Conservation (phyloP, 2,888 invertebrate genomes). For the Cephus nigrinus region DNA sequence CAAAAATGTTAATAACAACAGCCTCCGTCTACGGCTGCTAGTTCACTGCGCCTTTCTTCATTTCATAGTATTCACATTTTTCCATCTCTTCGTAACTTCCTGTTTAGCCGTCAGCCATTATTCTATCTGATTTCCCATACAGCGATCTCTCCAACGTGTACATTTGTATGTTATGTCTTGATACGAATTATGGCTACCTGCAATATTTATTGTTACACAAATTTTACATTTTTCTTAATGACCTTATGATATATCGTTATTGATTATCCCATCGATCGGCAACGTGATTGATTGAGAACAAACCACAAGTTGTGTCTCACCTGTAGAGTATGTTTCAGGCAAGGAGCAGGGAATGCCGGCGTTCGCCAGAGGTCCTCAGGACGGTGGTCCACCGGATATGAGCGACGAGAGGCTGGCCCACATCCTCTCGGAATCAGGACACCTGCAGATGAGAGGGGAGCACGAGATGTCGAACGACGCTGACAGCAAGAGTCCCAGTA, state of each 20-base stretch:
- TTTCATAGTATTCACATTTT: too few species aligned
- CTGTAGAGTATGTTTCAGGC: slow-evolving; percentile 72
- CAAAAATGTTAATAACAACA: slow-evolving; percentile 34
- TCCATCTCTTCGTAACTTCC: too few species aligned
- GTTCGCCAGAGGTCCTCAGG: slow-evolving; percentile 75
- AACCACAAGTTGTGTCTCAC: slow-evolving; percentile 66
- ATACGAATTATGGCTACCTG: too few species aligned
- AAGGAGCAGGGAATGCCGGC: slow-evolving; percentile 86
- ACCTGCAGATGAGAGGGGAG: slow-evolving; percentile 81
- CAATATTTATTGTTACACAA: too few species aligned
- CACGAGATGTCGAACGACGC: slow-evolving; percentile 71
- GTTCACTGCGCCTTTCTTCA: too few species aligned
- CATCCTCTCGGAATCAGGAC: slow-evolving; percentile 92
- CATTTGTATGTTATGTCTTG: too few species aligned
- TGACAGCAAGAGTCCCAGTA: slow-evolving; percentile 82
- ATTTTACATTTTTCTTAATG: too few species aligned
- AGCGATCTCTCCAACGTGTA: too few species aligned
- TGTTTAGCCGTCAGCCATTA: too few species aligned
- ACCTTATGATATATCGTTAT: too few species aligned
- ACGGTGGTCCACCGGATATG: slow-evolving; percentile 75
- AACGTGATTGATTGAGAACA: slow-evolving; percentile 55
- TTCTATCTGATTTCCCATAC: too few species aligned
- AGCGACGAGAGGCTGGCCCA: slow-evolving; percentile 94
- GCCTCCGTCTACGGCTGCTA: background rate
- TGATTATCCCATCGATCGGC: too few species aligned